Base-by-base conservation (phyloP, 2,888 invertebrate species). In the Chalcis sispes region DNA sequence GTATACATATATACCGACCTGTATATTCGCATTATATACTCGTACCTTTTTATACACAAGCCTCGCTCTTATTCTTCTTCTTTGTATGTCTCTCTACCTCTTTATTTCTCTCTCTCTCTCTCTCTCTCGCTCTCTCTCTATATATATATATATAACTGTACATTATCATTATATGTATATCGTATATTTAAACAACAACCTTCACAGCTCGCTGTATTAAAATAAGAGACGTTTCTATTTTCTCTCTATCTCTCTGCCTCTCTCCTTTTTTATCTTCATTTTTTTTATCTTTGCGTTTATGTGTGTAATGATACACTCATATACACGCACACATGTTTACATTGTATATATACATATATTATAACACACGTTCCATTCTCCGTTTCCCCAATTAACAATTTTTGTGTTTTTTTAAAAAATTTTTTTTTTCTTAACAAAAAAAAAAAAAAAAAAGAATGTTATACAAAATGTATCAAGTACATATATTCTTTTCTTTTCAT, bases 101-200 rank as follows among this genome's bases (percentile, higher is more conserved):
- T 59, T 1, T 36, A 3, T 71, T n/a, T 46, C 36, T 25, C 23
- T 36, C 18, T 59, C 48, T 79, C 75, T 79, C 79, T 78, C 13
- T 48, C 10, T 48, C 46, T 46, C 23, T 46, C 13, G 29, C 29
- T 66, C n/a, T 54, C 1, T 56, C 15, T 40, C 13, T n/a, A 54
- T 40, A 10, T 42, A 42, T 23, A n/a, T n/a, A n/a, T n/a, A n/a
- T n/a, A n/a, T n/a, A n/a, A n/a, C n/a, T n/a, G n/a, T n/a, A n/a
- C n/a, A n/a, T n/a, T n/a, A n/a, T n/a, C n/a, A n/a, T 25, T 29
- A 40, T 40, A 56, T 56, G 27, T 7, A 29, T 18, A 46, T 15
- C 59, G 50, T 36, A 36, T 7, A n/a, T n/a, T n/a, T 36, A 48
- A 70, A 70, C 58, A 32, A 59, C 4, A 59, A 59, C 50, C 36